Evolutionary conservation across 2,113 vertebrate species (phyloP).

Genomic region (Oplegnathus fasciatus): DNA sequence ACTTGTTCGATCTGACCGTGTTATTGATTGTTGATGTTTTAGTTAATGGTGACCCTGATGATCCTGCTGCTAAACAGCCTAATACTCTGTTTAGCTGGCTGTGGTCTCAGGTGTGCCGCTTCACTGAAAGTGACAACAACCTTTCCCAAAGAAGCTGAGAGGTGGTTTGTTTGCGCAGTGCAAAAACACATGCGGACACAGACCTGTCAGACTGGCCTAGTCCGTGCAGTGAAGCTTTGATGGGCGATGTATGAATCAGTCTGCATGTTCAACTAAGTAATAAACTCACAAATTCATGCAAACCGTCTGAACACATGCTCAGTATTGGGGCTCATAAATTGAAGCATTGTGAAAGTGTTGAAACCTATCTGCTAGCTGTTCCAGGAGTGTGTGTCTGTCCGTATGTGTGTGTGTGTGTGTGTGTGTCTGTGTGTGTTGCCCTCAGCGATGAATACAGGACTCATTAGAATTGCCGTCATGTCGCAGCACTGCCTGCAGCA

Average conservation of each 20-base stretch:
- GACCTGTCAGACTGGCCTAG: conserved; percentile 4
- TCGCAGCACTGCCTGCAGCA: conserved; percentile 67
- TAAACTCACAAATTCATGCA: conserved; percentile 18
- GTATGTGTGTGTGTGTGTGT: too few relatives aligned
- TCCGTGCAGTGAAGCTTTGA: background rate
- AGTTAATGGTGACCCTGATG: background rate
- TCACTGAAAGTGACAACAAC: background rate
- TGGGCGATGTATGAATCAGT: background rate
- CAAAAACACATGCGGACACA: conserved; percentile 11
- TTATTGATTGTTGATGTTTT: background rate
- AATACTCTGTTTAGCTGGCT: background rate
- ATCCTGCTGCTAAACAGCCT: background rate
- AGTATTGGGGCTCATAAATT: conserved; percentile 3
- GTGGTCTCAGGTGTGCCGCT: conserved; percentile 11
- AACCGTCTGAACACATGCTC: conserved; percentile 3
- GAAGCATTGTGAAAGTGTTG: conserved; percentile 37
- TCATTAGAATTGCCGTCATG: conserved; percentile 81
- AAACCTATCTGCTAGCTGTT: conserved; percentile 42
- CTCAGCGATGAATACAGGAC: conserved; percentile 72
- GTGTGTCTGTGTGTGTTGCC: conserved; percentile 50
- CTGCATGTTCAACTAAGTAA: background rate
- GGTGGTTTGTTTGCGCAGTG: conserved; percentile 2
- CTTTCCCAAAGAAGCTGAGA: background rate
- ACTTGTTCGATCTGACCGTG: background rate
- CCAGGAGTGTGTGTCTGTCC: conserved; percentile 28